These are phyloP conservation scores for Drosophila arizonae DNA, from an alignment of 1,140 invertebrate genomes.

Conservation along the genomic window DNA sequence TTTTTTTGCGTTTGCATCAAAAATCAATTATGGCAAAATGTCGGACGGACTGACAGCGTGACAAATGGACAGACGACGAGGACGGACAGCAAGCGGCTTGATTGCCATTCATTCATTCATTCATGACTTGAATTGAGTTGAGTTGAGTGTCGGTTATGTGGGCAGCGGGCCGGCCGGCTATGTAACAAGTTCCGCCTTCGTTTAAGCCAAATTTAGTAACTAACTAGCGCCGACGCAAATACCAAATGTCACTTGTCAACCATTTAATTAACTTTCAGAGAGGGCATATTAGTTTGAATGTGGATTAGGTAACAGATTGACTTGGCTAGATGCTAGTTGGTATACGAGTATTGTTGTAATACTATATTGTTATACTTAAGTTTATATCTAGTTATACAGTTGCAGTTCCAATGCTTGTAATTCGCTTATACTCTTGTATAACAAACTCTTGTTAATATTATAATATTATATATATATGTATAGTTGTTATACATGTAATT, in stretches of 20 bases:
- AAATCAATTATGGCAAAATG: constrained; percentile 73
- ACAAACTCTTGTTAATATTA: no score
- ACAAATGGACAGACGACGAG: background rate
- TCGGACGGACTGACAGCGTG: constrained; percentile 21
- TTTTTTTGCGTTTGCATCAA: constrained; percentile 59
- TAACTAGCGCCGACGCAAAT: constrained; percentile 65
- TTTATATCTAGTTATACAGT: no score
- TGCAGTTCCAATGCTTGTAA: no score
- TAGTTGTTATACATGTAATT: no score
- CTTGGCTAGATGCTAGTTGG: no score
- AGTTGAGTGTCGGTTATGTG: constrained; percentile 65
- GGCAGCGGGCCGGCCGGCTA: constrained; percentile 70
- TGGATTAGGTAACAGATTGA: constrained; percentile 44
- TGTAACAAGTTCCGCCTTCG: constrained; percentile 78
- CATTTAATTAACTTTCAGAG: background rate
- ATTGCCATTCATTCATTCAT: constrained; percentile 72
- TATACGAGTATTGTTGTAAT: no score
- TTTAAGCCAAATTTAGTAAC: constrained; percentile 80
- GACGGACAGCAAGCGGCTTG: constrained; percentile 30
- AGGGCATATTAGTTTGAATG: background rate
- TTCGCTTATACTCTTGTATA: no score
- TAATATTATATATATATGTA: no score
- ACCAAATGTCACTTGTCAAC: constrained; percentile 4
- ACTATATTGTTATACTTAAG: no score
- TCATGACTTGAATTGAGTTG: constrained; percentile 25